These are phyloP conservation scores for Laspeyria flexula DNA, from an alignment of 2,888 invertebrate species.

Conservation along the genomic window DNA sequence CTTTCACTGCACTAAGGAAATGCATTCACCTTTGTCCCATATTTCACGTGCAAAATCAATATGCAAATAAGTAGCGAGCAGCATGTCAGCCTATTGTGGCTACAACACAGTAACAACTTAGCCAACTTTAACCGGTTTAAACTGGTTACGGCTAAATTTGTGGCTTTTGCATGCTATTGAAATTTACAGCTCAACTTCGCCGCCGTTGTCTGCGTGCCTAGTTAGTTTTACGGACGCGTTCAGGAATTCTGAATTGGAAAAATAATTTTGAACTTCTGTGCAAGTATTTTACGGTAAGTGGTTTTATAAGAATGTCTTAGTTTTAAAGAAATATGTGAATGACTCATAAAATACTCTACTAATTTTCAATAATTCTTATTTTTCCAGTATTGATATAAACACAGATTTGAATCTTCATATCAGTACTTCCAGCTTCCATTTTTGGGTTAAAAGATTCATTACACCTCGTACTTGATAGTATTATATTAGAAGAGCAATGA, in stretches of 20 bases:
- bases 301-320: no score
- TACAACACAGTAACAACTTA: slow-evolving; percentile 61
- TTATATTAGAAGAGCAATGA: no score
- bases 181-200: slow-evolving; percentile 79
- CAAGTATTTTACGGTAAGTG: slow-evolving; percentile 14
- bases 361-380: no score
- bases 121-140: slow-evolving; percentile 67
- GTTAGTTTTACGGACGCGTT: slow-evolving; percentile 51
- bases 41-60: slow-evolving; percentile 62
- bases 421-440: no score
- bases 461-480: no score
- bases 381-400: no score
- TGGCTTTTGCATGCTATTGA: slow-evolving; percentile 79
- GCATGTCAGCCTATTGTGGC: slow-evolving; percentile 60
- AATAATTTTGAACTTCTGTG: slow-evolving; percentile 19
- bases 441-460: no score
- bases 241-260: slow-evolving; percentile 42
- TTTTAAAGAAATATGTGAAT: no score
- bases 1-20: slow-evolving; percentile 35
- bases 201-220: slow-evolving; percentile 60
- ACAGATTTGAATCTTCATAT: no score
- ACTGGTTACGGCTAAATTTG: slow-evolving; percentile 67
- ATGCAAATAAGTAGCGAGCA: slow-evolving; percentile 67
- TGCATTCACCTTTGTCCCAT: slow-evolving; percentile 47
- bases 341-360: no score